Conservation (phyloP, 2,113 vertebrate genomes). For the Platichthys stellatus region DNA sequence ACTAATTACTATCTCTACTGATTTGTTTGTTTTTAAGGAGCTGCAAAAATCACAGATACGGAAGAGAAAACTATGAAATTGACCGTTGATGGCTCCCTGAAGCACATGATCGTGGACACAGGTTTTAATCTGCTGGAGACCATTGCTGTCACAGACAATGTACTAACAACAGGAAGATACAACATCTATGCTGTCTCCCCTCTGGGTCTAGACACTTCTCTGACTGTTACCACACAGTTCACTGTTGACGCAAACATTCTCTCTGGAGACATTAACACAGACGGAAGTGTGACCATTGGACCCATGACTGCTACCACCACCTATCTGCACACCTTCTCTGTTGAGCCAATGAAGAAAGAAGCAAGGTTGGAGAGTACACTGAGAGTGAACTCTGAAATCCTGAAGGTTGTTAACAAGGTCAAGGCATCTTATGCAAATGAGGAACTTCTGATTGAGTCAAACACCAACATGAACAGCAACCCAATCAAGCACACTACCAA, state of each 20-base stretch:
- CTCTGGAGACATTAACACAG: slow-evolving; percentile 78
- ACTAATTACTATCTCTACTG: slow-evolving; percentile 7
- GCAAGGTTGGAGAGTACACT: slow-evolving; percentile 82
- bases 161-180: slow-evolving; percentile 74
- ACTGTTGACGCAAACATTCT: slow-evolving; percentile 71
- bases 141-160: slow-evolving; percentile 67
- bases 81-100: slow-evolving; percentile 79
- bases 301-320: slow-evolving; percentile 77
- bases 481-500: slow-evolving; percentile 86
- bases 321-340: slow-evolving; percentile 78
- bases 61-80: slow-evolving; percentile 66
- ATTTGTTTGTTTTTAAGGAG: slow-evolving; percentile 78
- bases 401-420: slow-evolving; percentile 84
- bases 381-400: slow-evolving; percentile 83
- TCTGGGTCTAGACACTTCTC: slow-evolving; percentile 83
- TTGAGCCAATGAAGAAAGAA: slow-evolving; percentile 74
- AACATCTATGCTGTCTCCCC: slow-evolving; percentile 75
- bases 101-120: slow-evolving; percentile 84
- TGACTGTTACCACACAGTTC: slow-evolving; percentile 75
- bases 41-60: slow-evolving; percentile 78
- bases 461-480: slow-evolving; percentile 82
- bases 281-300: slow-evolving; percentile 80
- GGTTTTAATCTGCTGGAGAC: slow-evolving; percentile 78
- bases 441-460: slow-evolving; percentile 79
- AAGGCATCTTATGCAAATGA: slow-evolving; percentile 77